Base-by-base conservation (phyloP, 2,797 vertebrate species). In the Spondyliosoma cantharus region DNA sequence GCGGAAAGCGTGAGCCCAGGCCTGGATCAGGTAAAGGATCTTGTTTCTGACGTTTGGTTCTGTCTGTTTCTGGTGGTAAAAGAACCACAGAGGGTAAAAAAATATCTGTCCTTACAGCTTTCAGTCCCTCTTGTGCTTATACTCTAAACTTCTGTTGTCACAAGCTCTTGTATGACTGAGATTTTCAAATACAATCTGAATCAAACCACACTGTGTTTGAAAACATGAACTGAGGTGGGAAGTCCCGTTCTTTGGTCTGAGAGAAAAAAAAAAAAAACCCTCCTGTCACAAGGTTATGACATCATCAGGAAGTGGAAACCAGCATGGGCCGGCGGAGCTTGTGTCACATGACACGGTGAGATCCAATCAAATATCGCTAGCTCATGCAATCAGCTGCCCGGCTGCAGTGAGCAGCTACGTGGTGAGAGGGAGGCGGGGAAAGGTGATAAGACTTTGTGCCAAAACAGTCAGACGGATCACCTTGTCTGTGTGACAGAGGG, bases 1-100 rank as follows among this genome's bases (percentile, higher is more conserved):
- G 71, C 98, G 97, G 91, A 99, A 99, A 64, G 98, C 98, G 0
- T 99, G 97, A 9, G 98, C 94, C 98, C 98, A 99, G 87, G 98
- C 98, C 86, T 99, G 98, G 93, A 99, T 98, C 86, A 99, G 92
- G 86, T 98, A 98, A 0, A 99, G 91, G 71, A 99, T 98, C 94
- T 99, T 99, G 87, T 97, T 99, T 76, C 96, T 95, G 56, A 99
- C 98, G 0, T 96, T 99, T 4, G 96, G 95, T 85, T 99, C 98
- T 0, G 97, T 96, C 92, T 98, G 97, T 79, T 96, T 96, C 96
- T 96, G 90, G 64, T 71, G 24, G 77, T 29, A 85, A 81, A 50
- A 25, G 16, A 78, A 74, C 15, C 72, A 71, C 25, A 82, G 43
- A 53, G 14, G 63, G 20, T 64, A 24, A 82, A 52, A n/a, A 52